phyloP scores from a whole-genome alignment of 2,888 invertebrate genomes.

The Xestoiulus laeticollis region DNA sequence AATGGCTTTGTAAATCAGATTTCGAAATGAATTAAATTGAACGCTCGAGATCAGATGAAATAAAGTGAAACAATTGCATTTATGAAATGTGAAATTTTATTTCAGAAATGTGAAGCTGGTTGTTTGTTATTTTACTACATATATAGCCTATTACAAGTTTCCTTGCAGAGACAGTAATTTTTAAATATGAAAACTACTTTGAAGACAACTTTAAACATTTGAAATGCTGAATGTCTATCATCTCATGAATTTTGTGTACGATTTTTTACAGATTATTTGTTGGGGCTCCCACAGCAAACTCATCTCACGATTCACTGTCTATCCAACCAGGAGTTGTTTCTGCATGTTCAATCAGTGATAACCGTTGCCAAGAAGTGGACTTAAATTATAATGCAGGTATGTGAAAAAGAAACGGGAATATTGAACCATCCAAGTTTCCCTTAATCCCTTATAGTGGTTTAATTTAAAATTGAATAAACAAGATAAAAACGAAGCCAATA shows the following conservation, averaged over 20 bases:
- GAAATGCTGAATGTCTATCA: too few relatives aligned
- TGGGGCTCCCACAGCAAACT: constrained; percentile 69
- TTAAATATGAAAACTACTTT: not conserved
- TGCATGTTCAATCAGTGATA: constrained; percentile 62
- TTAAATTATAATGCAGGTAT: constrained; percentile 40
- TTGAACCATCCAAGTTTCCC: too few relatives aligned
- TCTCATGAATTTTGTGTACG: not conserved
- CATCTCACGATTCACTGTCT: constrained; percentile 64
- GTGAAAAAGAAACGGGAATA: not conserved
- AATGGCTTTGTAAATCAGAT: too few relatives aligned
- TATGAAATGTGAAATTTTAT: too few relatives aligned
- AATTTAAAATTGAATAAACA: too few relatives aligned
- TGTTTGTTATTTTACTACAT: too few relatives aligned
- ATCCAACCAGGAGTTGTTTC: constrained; percentile 69
- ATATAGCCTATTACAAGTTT: not conserved
- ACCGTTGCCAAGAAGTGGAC: constrained; percentile 46
- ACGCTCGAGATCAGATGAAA: too few relatives aligned
- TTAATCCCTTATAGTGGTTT: too few relatives aligned
- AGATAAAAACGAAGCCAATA: too few relatives aligned
- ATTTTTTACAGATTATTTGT: constrained; percentile 65
- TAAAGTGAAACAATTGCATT: too few relatives aligned
- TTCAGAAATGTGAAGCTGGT: too few relatives aligned
- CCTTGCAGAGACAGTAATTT: not conserved
- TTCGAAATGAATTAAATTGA: too few relatives aligned
- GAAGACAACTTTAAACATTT: not conserved